A percentile compares a stretch with the other conserved stretches of the same genome.
Evolutionary conservation across 2,888 invertebrate species (phyloP).

Genomic region (Teinopalpus imperialis): DNA sequence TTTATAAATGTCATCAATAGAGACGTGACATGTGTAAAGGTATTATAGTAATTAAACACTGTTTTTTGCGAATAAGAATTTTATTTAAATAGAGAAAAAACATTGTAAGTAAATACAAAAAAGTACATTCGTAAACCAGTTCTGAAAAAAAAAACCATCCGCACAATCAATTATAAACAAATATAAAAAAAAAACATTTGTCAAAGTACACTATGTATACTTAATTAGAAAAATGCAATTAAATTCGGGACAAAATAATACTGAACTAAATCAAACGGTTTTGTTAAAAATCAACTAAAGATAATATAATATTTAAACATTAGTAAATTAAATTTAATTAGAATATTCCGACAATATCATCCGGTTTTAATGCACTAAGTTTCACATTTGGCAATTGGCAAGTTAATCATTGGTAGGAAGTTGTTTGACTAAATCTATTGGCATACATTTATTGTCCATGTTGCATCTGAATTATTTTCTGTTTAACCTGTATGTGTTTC

Average conservation of each 20-base stretch:
- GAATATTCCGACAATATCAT: conserved; percentile 10
- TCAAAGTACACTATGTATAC: conserved; percentile 33
- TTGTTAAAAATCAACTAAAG: conserved; percentile 27
- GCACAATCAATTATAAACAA: conserved; percentile 28
- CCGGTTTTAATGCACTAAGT: conserved; percentile 24
- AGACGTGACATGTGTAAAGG: too few species aligned
- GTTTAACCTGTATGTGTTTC: too few species aligned
- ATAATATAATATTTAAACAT: conserved; percentile 11
- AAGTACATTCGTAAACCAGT: conserved; percentile 51
- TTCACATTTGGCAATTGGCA: conserved; percentile 19
- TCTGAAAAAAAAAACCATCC: conserved; percentile 35
- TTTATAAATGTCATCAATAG: too few species aligned
- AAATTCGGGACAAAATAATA: conserved; percentile 42
- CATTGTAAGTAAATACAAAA: conserved; percentile 71
- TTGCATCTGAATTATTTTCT: background rate
- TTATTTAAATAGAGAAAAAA: conserved; percentile 66
- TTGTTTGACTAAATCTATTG: background rate
- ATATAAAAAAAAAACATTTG: conserved; percentile 35
- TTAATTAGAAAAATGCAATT: conserved; percentile 37
- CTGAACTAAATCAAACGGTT: conserved; percentile 32
- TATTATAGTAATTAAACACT: conserved; percentile 43
- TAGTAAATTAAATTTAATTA: conserved; percentile 13
- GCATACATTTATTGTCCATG: conserved; percentile 15
- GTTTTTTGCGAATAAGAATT: conserved; percentile 58
- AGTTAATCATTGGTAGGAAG: conserved; percentile 23